Base-by-base conservation (phyloP, 2,797 vertebrate species). In the Meda fulgida region DNA sequence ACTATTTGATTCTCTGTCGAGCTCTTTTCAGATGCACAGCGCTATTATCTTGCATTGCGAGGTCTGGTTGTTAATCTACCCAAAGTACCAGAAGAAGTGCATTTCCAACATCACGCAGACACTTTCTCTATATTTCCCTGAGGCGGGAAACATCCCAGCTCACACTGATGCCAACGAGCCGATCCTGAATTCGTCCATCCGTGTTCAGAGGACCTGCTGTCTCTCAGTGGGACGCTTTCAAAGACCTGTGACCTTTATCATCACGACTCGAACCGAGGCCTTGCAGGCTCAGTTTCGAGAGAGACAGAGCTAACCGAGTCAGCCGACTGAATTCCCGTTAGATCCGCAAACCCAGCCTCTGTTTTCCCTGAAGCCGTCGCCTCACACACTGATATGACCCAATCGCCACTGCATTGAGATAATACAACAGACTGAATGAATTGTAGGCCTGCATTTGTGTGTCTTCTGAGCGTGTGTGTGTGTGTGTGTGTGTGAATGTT, bases 201-300 rank as follows among this genome's bases (percentile, higher is more conserved):
- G 51, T 78, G 83, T 66, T 65, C 18, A n/a, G 72, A 83, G 51
- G 43, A 67, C 72, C 34, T 38, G 65, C 75, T 18, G 31, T 66
- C 75, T 78, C 67, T 40, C 60, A 38, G 67, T 21, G 40, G 67
- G 34, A 36, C 10, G 40, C 53, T 73, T 65, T 46, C 31, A 29
- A n/a, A 73, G 77, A 80, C 66, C 76, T 46, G 10, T 23, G 38
- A 34, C 40, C 60, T 85, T 80, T 85, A 80, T 80, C 78, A 73
- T 73, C 69, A 34, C 21, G 29, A 31, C 55, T 29, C 55, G 14
- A 77, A 80, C 69, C 29, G 10, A 51, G 69, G 46, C 53, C 83
- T 84, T 65, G 83, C 66, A 79, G 69, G 67, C 46, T 72, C 67
- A 79, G 29, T 73, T 46, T 71, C 58, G 29, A 55, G 16, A 66